Percentiles rank a stretch among this genome's conserved stretches.
phyloP scores from a whole-genome alignment of 2,797 vertebrate genomes.

The Anguilla pacifica region DNA sequence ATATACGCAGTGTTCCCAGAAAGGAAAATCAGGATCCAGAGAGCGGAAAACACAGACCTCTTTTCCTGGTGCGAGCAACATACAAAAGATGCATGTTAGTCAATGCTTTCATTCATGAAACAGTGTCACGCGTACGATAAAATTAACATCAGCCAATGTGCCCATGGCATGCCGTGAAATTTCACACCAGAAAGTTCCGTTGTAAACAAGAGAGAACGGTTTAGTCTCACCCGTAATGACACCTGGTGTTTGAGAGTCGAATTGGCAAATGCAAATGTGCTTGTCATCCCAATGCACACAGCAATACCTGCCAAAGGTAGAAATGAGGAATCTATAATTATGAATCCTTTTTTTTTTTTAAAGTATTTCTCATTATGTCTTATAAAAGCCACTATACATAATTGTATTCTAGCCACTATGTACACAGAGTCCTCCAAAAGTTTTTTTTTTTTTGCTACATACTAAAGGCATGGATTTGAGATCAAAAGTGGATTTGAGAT shows the following conservation, averaged over 20 bases:
- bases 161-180: background rate
- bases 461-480: no score
- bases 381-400: no score
- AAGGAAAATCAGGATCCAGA: conserved; percentile 91
- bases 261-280: conserved; percentile 95
- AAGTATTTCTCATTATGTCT: no score
- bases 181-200: background rate
- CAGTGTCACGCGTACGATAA: background rate
- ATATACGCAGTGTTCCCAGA: conserved; percentile 87
- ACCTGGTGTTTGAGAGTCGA: conserved; percentile 92
- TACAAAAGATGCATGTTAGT: conserved; percentile 3
- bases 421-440: no score
- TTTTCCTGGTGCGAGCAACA: conserved; percentile 78
- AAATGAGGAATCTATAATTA: conserved; percentile 33
- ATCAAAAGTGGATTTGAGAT: no score
- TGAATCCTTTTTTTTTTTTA: background rate
- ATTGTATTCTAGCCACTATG: no score
- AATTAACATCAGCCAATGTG: background rate
- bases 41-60: conserved; percentile 84
- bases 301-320: conserved; percentile 83
- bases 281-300: conserved; percentile 94
- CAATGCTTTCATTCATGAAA: background rate
- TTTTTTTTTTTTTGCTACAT: no score
- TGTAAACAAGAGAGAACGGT: background rate
- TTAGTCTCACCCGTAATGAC: conserved; percentile 84